These are phyloP conservation scores for Coronaproctus castanopsis DNA, from an alignment of 2,888 invertebrate genomes.

Conservation along the genomic window DNA sequence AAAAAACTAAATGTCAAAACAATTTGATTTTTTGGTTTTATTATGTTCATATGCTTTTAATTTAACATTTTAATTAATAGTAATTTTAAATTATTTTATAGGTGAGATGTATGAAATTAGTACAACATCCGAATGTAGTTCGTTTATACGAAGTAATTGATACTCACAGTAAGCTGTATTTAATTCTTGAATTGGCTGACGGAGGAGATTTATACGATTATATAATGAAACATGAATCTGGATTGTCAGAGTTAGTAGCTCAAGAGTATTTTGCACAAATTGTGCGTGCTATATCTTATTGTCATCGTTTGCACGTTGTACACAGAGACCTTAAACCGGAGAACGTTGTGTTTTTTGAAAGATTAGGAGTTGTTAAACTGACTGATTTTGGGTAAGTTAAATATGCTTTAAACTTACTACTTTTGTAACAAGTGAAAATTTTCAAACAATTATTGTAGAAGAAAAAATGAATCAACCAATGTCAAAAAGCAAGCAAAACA, in stretches of 20 bases:
- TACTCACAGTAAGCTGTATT: constrained; percentile 90
- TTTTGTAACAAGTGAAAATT: no score
- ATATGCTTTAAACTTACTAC: no score
- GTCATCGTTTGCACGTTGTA: constrained; percentile 76
- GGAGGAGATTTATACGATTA: constrained; percentile 97
- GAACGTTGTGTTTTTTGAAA: constrained; percentile 98
- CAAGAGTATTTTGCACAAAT: constrained; percentile 91
- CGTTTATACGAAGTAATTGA: constrained; percentile 97
- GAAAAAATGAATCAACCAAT: no score
- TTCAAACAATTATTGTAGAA: no score
- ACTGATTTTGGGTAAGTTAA: constrained; percentile 77
- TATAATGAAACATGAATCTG: constrained; percentile 80
- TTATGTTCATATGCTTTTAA: no score
- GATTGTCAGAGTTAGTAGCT: constrained; percentile 39
- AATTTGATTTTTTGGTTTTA: no score
- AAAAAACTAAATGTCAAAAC: no score
- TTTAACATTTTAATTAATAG: no score
- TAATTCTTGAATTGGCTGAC: constrained; percentile 92
- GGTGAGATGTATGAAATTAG: constrained; percentile 95
- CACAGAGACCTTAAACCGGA: constrained; percentile 95
- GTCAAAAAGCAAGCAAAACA: no score
- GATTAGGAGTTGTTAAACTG: constrained; percentile 86
- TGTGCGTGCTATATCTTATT: constrained; percentile 91
- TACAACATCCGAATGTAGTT: constrained; percentile 97
- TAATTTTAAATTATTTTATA: no score